Percentiles rank a stretch among this genome's conserved stretches.
Evolutionary conservation across 2,113 vertebrate genomes (phyloP).

Genomic region (Charina bottae): DNA sequence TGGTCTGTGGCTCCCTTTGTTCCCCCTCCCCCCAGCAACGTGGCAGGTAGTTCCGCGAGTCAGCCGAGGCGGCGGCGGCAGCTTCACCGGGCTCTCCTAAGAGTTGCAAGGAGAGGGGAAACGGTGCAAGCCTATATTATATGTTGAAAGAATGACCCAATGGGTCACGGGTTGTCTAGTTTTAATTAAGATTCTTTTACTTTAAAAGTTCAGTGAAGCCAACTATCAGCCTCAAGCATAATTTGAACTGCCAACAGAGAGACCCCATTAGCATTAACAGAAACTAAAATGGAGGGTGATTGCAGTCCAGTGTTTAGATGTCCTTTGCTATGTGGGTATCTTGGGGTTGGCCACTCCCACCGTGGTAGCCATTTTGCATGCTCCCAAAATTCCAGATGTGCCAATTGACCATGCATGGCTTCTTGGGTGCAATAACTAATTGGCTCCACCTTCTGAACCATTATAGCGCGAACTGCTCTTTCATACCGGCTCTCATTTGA

Average conservation of each 20-base stretch:
- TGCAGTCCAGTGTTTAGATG: background rate
- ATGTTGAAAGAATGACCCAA: background rate
- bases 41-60: too few species aligned
- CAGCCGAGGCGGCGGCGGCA: too few species aligned
- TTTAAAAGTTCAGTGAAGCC: background rate
- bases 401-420: background rate
- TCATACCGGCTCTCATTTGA: background rate
- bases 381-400: background rate
- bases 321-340: background rate
- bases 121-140: background rate
- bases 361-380: background rate
- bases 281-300: background rate
- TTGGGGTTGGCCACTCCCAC: background rate
- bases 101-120: background rate
- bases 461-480: background rate
- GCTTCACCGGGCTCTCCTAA: background rate
- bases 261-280: background rate
- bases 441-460: background rate
- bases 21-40: too few species aligned
- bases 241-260: background rate
- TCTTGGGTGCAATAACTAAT: background rate
- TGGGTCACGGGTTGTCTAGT: background rate
- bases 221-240: background rate
- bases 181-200: background rate
- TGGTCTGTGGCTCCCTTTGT: too few species aligned